Conservation (phyloP, 2,888 invertebrate species). For the Alcis repandata region DNA sequence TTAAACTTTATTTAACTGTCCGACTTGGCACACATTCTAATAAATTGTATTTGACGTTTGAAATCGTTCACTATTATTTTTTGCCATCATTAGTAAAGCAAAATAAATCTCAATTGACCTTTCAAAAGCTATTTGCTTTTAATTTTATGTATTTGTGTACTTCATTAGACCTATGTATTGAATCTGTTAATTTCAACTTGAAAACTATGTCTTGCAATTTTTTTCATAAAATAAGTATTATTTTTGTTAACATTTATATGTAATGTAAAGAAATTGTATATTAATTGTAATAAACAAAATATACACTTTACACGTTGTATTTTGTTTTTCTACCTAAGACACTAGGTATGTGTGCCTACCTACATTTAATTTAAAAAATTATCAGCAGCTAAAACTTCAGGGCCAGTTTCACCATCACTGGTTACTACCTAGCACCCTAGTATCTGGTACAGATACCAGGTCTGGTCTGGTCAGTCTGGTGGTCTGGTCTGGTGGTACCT, state of each 20-base stretch:
- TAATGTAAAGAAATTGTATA: conserved; percentile 27
- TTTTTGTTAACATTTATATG: conserved; percentile 5
- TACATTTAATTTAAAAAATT: not conserved
- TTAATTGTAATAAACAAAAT: conserved; percentile 20
- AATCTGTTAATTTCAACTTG: not conserved
- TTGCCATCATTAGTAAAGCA: not conserved
- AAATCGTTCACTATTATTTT: not conserved
- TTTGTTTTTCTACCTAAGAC: conserved; percentile 7
- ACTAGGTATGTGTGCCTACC: too few relatives aligned
- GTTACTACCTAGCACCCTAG: too few relatives aligned
- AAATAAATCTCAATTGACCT: conserved; percentile 1
- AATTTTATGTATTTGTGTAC: not conserved
- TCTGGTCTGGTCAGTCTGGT: too few relatives aligned
- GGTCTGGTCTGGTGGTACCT: too few relatives aligned
- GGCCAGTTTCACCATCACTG: not conserved
- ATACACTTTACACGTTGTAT: conserved; percentile 4
- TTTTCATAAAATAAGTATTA: conserved; percentile 2
- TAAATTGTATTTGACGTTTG: not conserved
- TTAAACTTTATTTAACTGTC: not conserved
- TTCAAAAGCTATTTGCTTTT: not conserved
- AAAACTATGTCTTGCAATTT: not conserved
- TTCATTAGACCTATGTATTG: not conserved
- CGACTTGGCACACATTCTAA: not conserved
- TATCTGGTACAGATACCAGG: too few relatives aligned
- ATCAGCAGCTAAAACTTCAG: not conserved